These are phyloP conservation scores for Allophyes oxyacanthae DNA, from an alignment of 2,888 invertebrate species.

Conservation along the genomic window DNA sequence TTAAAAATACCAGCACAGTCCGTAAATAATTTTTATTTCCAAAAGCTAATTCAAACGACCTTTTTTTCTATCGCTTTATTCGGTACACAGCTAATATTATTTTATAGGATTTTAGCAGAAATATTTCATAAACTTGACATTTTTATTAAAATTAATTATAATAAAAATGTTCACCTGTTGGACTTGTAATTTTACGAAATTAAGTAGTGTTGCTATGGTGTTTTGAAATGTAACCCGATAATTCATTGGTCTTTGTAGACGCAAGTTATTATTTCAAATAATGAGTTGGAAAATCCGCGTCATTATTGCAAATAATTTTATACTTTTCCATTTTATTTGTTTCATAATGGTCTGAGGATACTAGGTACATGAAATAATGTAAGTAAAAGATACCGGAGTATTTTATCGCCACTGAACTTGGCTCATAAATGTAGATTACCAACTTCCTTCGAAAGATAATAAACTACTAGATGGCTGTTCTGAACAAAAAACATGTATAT, in stretches of 20 bases:
- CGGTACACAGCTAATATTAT: slow-evolving; percentile 17
- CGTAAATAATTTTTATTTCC: no score
- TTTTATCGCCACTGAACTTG: no score
- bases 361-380: no score
- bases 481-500: no score
- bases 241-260: slow-evolving; percentile 35
- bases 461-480: no score
- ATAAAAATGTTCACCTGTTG: slow-evolving; percentile 40
- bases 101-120: slow-evolving; percentile 5
- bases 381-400: no score
- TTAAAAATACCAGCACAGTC: no score
- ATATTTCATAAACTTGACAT: slow-evolving; percentile 32
- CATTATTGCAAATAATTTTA: slow-evolving; percentile 9
- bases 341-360: background rate
- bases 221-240: slow-evolving; percentile 32
- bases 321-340: slow-evolving; percentile 4
- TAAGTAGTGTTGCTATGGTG: slow-evolving; percentile 26
- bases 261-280: slow-evolving; percentile 34
- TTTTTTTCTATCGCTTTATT: slow-evolving; percentile 20
- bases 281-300: slow-evolving; percentile 10
- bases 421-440: no score
- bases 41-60: background rate
- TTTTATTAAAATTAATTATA: slow-evolving; percentile 28
- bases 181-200: slow-evolving; percentile 29
- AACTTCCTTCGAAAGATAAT: no score